Percentiles rank a stretch among this genome's conserved stretches.
Evolutionary conservation across 35 echinoderm and acorn worm species (phyloP).

Genomic region (Stichopus chloronotus): DNA sequence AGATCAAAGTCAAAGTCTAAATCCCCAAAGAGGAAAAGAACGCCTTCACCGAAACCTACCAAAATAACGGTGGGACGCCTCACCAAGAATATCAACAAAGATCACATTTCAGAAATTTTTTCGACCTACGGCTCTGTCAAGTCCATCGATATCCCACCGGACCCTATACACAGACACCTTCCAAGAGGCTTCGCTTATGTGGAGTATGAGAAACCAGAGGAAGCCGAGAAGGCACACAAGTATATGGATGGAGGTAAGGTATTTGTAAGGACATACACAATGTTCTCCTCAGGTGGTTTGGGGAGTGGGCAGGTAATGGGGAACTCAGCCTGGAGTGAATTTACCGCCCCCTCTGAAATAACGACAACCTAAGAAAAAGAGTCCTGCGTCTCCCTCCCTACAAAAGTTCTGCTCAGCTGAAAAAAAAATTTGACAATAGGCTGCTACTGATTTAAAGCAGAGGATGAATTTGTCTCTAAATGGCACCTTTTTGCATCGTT

Average conservation of each 20-base stretch:
- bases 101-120: constrained; percentile 96
- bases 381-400: no score
- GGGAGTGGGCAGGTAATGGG: no score
- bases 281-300: no score
- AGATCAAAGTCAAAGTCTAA: constrained; percentile 74
- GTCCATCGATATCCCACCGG: constrained; percentile 78
- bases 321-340: no score
- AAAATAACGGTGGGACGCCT: constrained; percentile 81
- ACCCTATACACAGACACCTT: constrained; percentile 74
- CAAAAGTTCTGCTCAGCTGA: no score
- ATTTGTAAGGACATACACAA: no score
- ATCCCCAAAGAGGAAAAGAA: constrained; percentile 82
- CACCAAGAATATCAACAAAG: constrained; percentile 92
- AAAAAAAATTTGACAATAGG: no score
- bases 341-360: no score
- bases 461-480: no score
- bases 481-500: no score
- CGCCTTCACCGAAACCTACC: constrained; percentile 82
- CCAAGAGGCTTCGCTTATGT: constrained; percentile 91
- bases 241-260: constrained; percentile 98
- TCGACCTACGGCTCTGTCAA: constrained; percentile 84
- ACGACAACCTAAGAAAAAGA: no score
- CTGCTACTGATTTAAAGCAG: no score
- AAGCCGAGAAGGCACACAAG: constrained; percentile 93
- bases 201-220: constrained; percentile 80